A percentile compares a stretch with the other conserved stretches of the same genome.
These are phyloP conservation scores for Puffinus mauretanicus DNA, from an alignment of 2,113 vertebrate species.

Conservation along the genomic window DNA sequence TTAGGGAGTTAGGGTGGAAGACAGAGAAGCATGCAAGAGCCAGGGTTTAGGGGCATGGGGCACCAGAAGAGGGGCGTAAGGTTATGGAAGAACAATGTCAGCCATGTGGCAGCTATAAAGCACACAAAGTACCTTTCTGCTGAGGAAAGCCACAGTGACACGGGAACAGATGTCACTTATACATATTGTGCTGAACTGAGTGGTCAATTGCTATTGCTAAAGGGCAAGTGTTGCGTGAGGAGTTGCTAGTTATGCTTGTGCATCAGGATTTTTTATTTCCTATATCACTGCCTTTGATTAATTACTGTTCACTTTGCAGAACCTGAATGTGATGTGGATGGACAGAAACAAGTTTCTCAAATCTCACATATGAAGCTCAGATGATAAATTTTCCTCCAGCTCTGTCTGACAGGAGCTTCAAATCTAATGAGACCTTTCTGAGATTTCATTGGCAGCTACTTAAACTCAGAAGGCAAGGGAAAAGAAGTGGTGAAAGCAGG, in stretches of 20 bases:
- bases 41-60: slow-evolving; percentile 28
- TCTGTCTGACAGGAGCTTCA: not conserved
- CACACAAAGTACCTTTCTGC: not conserved
- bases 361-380: not conserved
- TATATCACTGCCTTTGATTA: not conserved
- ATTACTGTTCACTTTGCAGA: not conserved
- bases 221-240: not conserved
- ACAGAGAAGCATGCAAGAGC: slow-evolving; percentile 32
- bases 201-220: not conserved
- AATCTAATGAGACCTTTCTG: not conserved
- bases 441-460: slow-evolving; percentile 16
- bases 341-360: slow-evolving; percentile 3
- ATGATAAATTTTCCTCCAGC: not conserved
- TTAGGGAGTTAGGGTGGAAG: slow-evolving; percentile 20
- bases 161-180: slow-evolving; percentile 23
- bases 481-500: slow-evolving; percentile 28
- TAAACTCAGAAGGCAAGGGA: slow-evolving; percentile 6
- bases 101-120: slow-evolving; percentile 43
- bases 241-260: not conserved
- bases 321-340: not conserved
- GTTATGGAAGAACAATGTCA: slow-evolving; percentile 47
- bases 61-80: slow-evolving; percentile 5
- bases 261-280: slow-evolving; percentile 9
- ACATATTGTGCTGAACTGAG: not conserved
- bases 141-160: not conserved